Evolutionary conservation across 2,797 vertebrate genomes (phyloP).

Genomic region (Lutjanus argentimaculatus): DNA sequence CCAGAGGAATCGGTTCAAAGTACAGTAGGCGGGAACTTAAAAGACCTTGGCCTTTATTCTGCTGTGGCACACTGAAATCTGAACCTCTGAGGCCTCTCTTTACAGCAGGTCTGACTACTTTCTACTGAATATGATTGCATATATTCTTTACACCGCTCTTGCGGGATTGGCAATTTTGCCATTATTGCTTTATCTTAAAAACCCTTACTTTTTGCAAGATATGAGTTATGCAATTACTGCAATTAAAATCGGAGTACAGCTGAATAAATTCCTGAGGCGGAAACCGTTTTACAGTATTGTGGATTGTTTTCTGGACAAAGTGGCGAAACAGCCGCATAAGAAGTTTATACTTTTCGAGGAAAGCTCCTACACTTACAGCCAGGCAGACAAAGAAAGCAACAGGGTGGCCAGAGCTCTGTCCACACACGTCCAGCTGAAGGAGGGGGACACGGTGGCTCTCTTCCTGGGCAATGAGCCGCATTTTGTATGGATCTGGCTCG

Average conservation of each 20-base stretch:
- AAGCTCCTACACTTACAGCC: constrained; percentile 79
- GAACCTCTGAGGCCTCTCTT: accelerated
- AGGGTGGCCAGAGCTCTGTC: constrained; percentile 82
- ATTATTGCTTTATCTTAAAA: constrained; percentile 53
- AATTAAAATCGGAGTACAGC: accelerated
- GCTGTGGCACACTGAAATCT: background rate
- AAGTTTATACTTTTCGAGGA: constrained; percentile 84
- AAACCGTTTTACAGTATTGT: constrained; percentile 81
- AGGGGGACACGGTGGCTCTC: constrained; percentile 88
- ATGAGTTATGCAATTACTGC: constrained; percentile 20
- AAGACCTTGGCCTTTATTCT: accelerated
- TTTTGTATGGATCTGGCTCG: constrained; percentile 89
- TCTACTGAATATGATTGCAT: background rate
- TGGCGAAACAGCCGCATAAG: constrained; percentile 80
- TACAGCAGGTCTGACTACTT: background rate
- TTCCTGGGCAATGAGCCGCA: constrained; percentile 88
- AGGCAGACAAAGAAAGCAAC: constrained; percentile 88
- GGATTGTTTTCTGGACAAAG: constrained; percentile 80
- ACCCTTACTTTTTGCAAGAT: constrained; percentile 75
- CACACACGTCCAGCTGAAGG: constrained; percentile 65
- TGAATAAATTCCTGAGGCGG: background rate
- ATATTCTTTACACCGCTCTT: constrained; percentile 49
- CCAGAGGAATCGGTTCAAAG: constrained; percentile 26
- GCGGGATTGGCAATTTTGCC: constrained; percentile 50
- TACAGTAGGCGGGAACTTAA: constrained; percentile 19